Base-by-base conservation (phyloP, 1,140 invertebrate genomes). In the Listronotus bonariensis region DNA sequence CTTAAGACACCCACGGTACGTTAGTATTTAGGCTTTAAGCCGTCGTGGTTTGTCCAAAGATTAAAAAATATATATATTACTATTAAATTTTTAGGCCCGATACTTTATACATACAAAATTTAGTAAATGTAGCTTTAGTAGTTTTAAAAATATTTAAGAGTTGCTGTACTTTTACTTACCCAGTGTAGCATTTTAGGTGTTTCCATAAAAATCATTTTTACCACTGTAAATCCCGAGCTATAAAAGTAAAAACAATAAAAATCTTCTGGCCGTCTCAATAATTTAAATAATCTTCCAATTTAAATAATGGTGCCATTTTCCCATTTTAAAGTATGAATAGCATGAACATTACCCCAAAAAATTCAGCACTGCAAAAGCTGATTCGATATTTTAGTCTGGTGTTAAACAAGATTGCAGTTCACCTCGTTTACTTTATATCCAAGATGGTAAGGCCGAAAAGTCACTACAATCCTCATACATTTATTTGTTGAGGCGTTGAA, bases 261-360 rank as follows among this genome's bases (percentile, higher is more conserved):
- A 36, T 36, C 14, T 40, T 15, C 17, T 18, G 10, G 11, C 12
- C 20, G 43, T 48, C 32, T 31, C 42, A 31, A 58, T 48, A 48
- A 58, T 58, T 58, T 58, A 58, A 58, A 58, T 58, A 58, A 58
- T 58, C 56, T 48, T 12, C 15, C 43, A 31, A 58, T 58, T 58
- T 58, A 58, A 58, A 58, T 58, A 58, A 58, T 58, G 46, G 56
- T 18, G 45, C 45, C 45, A 58, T 58, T 58, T 56, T 58, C 56
- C 26, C 42, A 31, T 58, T 58, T 48, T 17, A 58, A 46, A 48
- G 56, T 58, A 58, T 58, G 56, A 48, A 58, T 58, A 58, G 42
- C 56, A 12, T 20, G 34, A 12, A 40, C 56, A 58, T 58, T 58
- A 58, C 43, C 56, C 42, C 42, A 34, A 58, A 48, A 58, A 53